Conservation (phyloP, 2,797 vertebrate species). For the Schizopygopsis pylzovi region DNA sequence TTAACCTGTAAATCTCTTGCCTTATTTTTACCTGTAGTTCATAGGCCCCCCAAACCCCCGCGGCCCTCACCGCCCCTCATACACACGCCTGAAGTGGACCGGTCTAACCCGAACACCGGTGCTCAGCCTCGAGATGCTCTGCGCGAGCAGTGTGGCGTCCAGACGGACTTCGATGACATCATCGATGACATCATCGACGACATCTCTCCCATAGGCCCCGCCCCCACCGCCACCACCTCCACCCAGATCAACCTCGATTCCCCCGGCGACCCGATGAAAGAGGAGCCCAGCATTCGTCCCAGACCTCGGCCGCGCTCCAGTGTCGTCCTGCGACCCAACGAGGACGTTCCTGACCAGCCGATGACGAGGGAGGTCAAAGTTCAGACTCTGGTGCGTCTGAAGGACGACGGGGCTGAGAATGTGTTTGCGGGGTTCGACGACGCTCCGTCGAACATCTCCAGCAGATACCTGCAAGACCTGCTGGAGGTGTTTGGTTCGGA, state of each 20-base stretch:
- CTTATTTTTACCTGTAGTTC: constrained; percentile 68
- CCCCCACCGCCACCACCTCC: constrained; percentile 11
- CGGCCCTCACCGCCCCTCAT: constrained; percentile 70
- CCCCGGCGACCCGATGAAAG: constrained; percentile 67
- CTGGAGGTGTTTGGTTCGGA: constrained; percentile 76
- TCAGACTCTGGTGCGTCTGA: constrained; percentile 80
- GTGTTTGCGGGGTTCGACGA: constrained; percentile 32
- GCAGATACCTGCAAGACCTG: constrained; percentile 78
- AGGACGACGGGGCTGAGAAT: constrained; percentile 67
- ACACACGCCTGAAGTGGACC: not conserved
- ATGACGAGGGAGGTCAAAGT: constrained; percentile 74
- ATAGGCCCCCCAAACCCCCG: constrained; percentile 80
- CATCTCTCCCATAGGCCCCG: constrained; percentile 24
- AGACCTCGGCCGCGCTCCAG: constrained; percentile 90
- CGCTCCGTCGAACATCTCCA: constrained; percentile 54
- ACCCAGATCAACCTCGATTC: constrained; percentile 46
- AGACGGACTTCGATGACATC: constrained; percentile 57
- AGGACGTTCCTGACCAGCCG: constrained; percentile 68
- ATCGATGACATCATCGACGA: not conserved
- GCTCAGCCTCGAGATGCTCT: not conserved
- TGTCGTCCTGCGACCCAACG: constrained; percentile 71
- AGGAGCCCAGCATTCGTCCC: constrained; percentile 70
- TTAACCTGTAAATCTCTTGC: not conserved
- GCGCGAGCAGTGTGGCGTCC: constrained; percentile 38
- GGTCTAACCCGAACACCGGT: not conserved